Evolutionary conservation across 2,888 invertebrate genomes (phyloP), one percentile per base, ranked within the genome.

Genomic region (Electrophaes corylata): DNA sequence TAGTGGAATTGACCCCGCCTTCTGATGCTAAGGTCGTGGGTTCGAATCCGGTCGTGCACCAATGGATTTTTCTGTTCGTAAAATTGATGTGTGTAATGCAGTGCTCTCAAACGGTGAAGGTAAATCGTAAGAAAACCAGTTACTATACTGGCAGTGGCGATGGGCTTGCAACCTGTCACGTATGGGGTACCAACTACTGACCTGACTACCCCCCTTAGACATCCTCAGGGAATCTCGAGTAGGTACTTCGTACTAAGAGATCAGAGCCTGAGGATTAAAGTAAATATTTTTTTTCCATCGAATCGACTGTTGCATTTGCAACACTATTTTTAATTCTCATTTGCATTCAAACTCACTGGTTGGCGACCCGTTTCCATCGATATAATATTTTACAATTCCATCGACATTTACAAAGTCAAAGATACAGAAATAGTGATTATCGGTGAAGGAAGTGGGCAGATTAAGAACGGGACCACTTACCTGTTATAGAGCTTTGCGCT

Each of bases 401-500:
- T 67, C 73, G 70, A 67, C 70, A 75, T 75, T 71, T 70, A 72
- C 68, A 72, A 67, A 69, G 60, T 66, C 58, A n/a, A n/a, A n/a
- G n/a, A n/a, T n/a, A 57, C 64, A 68, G 65, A 64, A 67, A 69
- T 65, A 47, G 52, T 53, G 67, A 72, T 66, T 62, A 60, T 66
- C 66, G 52, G 57, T 40, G 64, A 60, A 64, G 63, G 67, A 70
- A 65, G 65, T 65, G 52, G 59, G 55, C 55, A 69, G 74, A 75
- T 76, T 73, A 75, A 71, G 71, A 73, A 74, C 75, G 65, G 58
- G 77, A 67, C 63, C 76, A 76, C 74, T 75, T 78, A 69, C 74
- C 29, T 64, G 66, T 70, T 69, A 43, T 44, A 44, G 39, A 55
- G 35, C 52, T 44, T 65, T 63, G 53, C 45, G 35, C 41, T 35